phyloP scores from a whole-genome alignment of 2,113 vertebrate species.

The Dicentrarchus labrax region DNA sequence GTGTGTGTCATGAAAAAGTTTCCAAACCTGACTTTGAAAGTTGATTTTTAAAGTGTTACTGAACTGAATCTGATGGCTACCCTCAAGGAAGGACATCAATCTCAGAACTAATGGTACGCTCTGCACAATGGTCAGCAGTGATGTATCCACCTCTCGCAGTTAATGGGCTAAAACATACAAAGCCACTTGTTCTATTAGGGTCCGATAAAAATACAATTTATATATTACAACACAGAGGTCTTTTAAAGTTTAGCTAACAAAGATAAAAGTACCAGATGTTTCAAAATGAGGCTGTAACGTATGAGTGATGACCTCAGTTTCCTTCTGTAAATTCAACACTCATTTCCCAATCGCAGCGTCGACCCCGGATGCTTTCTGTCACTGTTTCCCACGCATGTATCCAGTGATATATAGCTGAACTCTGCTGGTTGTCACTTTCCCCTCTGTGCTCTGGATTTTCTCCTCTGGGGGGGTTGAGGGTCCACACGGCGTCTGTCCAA shows the following conservation, averaged over 20 bases:
- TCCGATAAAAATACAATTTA: neutral
- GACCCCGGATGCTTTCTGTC: neutral
- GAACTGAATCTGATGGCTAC: neutral
- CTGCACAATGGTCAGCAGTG: neutral
- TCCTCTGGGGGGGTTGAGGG: neutral
- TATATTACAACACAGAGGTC: neutral
- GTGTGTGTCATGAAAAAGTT: neutral
- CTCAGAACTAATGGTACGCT: neutral
- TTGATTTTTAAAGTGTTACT: neutral
- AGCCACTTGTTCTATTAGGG: neutral
- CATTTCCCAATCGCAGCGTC: neutral
- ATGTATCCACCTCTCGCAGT: neutral
- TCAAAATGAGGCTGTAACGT: neutral
- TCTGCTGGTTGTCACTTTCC: neutral
- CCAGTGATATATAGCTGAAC: neutral
- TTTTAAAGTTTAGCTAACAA: neutral
- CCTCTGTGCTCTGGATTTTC: neutral
- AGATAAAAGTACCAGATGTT: neutral
- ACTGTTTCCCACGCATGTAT: slow-evolving; percentile 19
- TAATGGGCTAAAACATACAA: slow-evolving; percentile 42
- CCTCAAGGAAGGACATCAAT: slow-evolving; percentile 8
- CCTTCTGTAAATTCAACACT: neutral
- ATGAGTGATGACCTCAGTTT: neutral
- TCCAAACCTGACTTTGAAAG: neutral
- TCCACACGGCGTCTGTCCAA: neutral